phyloP scores from a whole-genome alignment of 2,888 invertebrate species.

The Tipula unca region DNA sequence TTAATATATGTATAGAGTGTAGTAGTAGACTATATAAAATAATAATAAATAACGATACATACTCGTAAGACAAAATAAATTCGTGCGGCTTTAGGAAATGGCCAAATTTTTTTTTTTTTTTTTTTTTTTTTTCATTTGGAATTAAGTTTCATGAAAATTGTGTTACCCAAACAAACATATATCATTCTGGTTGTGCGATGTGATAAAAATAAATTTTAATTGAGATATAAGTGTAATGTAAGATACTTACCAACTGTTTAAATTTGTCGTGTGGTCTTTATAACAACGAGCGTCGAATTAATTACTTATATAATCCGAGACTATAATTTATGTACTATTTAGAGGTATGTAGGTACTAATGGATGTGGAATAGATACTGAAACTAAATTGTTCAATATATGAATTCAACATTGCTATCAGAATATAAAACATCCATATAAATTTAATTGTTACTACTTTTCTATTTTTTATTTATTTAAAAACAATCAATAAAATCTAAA shows the following conservation, averaged over 20 bases:
- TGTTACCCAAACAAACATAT: background rate
- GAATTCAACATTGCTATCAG: background rate
- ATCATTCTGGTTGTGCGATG: background rate
- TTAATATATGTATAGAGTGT: background rate
- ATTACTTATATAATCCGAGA: background rate
- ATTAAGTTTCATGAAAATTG: background rate
- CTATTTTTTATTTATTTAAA: too few species aligned
- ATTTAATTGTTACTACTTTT: background rate
- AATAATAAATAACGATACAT: background rate
- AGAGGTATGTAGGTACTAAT: background rate
- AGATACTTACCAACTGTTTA: background rate
- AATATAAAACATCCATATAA: background rate
- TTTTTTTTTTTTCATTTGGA: background rate
- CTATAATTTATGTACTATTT: background rate
- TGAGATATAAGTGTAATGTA: constrained; percentile 8
- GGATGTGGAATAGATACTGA: too few species aligned
- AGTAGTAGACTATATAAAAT: background rate
- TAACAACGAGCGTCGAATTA: background rate
- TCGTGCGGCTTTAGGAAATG: background rate
- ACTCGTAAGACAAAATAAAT: background rate
- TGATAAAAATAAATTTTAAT: background rate
- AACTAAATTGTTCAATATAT: background rate
- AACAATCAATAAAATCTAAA: background rate
- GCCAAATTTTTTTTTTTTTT: background rate
- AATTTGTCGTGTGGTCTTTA: background rate